Percentiles rank a stretch among this genome's conserved stretches.
Conservation (phyloP, 2,797 vertebrate genomes). For the Eulemur albifrons region DNA sequence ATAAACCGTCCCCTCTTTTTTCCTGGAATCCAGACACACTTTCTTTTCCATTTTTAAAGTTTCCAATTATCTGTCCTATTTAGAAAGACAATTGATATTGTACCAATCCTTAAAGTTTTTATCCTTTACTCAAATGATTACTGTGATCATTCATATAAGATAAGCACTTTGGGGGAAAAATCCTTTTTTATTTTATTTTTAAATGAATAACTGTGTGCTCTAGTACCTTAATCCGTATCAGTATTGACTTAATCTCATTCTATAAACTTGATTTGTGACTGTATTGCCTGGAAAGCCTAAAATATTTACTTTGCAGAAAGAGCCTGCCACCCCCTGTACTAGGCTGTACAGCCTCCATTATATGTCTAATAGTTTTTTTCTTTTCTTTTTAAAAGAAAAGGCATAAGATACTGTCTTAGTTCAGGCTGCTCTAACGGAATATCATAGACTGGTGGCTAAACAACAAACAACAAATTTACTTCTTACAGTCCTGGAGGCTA, state of each 20-base stretch:
- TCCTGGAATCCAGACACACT: neutral
- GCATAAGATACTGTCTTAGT: neutral
- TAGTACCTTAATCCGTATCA: neutral
- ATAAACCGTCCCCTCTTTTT: neutral
- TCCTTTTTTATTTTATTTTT: neutral
- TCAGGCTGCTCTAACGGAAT: neutral
- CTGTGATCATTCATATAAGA: neutral
- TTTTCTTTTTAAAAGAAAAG: neutral
- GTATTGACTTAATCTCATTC: neutral
- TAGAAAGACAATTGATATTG: neutral
- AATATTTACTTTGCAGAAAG: neutral
- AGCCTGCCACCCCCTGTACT: neutral
- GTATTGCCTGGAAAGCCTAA: neutral
- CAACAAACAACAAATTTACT: neutral
- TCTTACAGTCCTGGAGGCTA: neutral
- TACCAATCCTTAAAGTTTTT: neutral
- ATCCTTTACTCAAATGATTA: neutral
- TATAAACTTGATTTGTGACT: neutral
- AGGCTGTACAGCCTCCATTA: neutral
- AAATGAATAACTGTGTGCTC: neutral
- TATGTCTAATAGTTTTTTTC: neutral
- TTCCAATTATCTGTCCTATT: neutral
- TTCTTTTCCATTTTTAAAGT: constrained; percentile 28
- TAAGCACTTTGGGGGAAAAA: neutral
- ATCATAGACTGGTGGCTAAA: neutral